phyloP scores from a whole-genome alignment of 37 sponge, comb jelly and placozoan genomes.

The Crambe crambe region DNA sequence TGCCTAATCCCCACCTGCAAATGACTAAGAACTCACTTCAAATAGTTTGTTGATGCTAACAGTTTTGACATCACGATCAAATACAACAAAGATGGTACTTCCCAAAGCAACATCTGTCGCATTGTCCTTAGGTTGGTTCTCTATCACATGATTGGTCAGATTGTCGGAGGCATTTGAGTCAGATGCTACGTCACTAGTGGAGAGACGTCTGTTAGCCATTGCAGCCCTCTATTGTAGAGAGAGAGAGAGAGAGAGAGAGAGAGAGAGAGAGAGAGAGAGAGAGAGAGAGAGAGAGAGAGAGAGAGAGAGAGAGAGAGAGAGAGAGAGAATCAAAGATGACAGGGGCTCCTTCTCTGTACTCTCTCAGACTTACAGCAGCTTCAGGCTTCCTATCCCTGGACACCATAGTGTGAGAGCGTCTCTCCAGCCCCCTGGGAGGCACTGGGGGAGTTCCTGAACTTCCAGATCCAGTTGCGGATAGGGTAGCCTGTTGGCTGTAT shows the following conservation, averaged over 20 bases:
- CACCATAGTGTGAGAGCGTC: constrained; percentile 31
- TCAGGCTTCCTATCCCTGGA: constrained; percentile 11
- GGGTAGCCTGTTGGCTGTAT: not conserved
- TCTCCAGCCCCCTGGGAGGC: constrained; percentile 33
- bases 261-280: not conserved
- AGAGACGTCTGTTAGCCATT: constrained; percentile 1
- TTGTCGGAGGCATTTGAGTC: constrained; percentile 7
- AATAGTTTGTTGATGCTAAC: constrained; percentile 62
- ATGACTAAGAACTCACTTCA: constrained; percentile 48
- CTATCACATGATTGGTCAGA: constrained; percentile 24
- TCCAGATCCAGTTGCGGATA: not conserved
- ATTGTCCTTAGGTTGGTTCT: constrained; percentile 18
- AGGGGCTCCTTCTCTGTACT: not conserved
- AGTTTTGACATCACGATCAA: constrained; percentile 59
- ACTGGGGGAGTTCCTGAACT: not conserved
- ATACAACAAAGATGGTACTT: constrained; percentile 25
- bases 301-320: not conserved
- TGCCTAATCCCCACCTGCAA: not conserved
- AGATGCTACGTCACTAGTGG: constrained; percentile 16
- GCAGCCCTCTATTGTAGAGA: constrained; percentile 4
- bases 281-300: not conserved
- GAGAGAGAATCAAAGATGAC: not conserved
- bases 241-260: not conserved
- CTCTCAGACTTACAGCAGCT: constrained; percentile 1
- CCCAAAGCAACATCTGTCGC: constrained; percentile 26